Evolutionary conservation across 2,113 vertebrate genomes (phyloP).

Genomic region (Pluvianellus socialis): DNA sequence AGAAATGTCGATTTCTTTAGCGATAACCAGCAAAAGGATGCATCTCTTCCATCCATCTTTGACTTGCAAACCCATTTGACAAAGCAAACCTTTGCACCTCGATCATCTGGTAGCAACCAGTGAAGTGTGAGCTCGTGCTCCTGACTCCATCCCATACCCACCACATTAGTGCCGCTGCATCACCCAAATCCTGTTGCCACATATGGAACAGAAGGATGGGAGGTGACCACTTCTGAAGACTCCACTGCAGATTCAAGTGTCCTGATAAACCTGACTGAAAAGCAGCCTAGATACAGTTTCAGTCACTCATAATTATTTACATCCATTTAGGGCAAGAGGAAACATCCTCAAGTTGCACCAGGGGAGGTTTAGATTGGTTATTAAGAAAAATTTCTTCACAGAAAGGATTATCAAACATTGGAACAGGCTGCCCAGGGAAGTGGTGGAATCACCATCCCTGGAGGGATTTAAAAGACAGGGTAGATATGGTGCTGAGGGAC

Average conservation of each 20-base stretch:
- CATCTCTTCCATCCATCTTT: neutral
- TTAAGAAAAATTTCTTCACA: neutral
- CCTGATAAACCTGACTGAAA: neutral
- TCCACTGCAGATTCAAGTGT: neutral
- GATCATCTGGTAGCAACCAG: neutral
- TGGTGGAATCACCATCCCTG: neutral
- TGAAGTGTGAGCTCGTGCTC: neutral
- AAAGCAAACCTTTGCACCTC: neutral
- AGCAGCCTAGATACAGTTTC: neutral
- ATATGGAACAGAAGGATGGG: neutral
- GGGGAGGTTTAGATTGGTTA: neutral
- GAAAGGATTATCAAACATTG: neutral
- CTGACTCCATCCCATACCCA: neutral
- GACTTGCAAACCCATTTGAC: neutral
- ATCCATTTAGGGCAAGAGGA: neutral
- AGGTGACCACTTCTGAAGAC: neutral
- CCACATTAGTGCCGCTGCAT: neutral
- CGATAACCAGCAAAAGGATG: neutral
- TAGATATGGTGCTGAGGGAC: neutral
- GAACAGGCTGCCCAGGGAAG: neutral
- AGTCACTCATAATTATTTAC: neutral
- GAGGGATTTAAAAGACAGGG: neutral
- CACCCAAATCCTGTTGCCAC: accelerated
- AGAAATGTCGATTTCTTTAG: neutral
- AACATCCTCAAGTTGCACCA: neutral